Evolutionary conservation across 2,888 invertebrate species (phyloP), one percentile per base, ranked within the genome.

Genomic region (Philopedon plagiatum): DNA sequence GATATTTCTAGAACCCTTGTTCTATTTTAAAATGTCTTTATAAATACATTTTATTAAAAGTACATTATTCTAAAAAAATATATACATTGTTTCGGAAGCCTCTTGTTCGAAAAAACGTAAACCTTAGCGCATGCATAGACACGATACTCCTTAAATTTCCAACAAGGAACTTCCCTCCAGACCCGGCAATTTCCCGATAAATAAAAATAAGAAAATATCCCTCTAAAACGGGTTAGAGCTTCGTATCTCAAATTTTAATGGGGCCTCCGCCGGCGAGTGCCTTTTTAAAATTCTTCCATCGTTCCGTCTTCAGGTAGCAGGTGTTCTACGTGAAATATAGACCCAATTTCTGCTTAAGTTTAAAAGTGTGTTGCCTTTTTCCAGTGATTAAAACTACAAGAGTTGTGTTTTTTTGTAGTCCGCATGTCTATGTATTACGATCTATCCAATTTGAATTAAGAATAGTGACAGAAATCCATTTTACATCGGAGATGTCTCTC

Each of bases 261-360:
- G 61, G 18, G 41, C 41, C 46, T 61, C 4, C 19, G 15, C n/a
- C n/a, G 46, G 46, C 61, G 29, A 64, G 51, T 46, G 29, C 60
- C 67, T 60, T 67, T 49, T 67, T 62, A 69, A 62, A 69, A 69
- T 62, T 29, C 69, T 29, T 32, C 34, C 21, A 34, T 32, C 62
- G 69, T 62, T 9, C n/a, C 58, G 34, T 51, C 49, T 58, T 56
- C 46, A 64, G 70, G 70, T 51, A 63, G 63, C 70, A 70, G 70
- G 64, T 70, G 70, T 64, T 64, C 26, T 37, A 13, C 51, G 37
- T 70, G 51, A 70, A 70, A 70, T 70, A 70, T 70, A 64, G 64
- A 64, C 70, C 70, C 57, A 70, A 70, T 70, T 70, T 58, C 64
- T 29, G n/a, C 21, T 39, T 63, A 70, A 70, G 63, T 62, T 51